Base-by-base conservation (phyloP, 1,140 invertebrate species). In the Stenopsyche tienmushanensis region DNA sequence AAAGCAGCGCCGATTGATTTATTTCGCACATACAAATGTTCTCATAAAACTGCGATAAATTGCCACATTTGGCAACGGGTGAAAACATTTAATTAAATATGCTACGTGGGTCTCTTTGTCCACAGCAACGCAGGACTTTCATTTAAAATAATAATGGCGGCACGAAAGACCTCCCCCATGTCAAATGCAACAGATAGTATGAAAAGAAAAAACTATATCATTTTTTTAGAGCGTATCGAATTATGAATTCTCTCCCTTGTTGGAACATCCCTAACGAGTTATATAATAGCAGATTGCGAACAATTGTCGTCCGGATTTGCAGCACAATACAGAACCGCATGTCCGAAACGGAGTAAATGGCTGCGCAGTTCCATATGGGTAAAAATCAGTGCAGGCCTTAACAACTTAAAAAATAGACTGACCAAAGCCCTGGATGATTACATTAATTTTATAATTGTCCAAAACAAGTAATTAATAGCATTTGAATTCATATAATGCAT, bases 241-340 rank as follows among this genome's bases (percentile, higher is more conserved):
- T 17, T 18, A 39, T 17, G 26, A 9, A 57, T 17, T 39, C 15
- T 2, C 15, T 23, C 54, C 21, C 54, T 29, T 26, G 26, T 57
- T 20, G 13, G 15, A 8, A 39, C 29, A 57, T 57, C 42, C 21
- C 15, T 62, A 62, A 62, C 59, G 42, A 62, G 42, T 20, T 41
- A 17, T 25, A 29, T 24, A 49, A 62, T 49, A 34, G 45, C 50
- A 64, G 62, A 64, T 64, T 64, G 60, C 29, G 25, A 42, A 54
- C 49, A 64, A 64, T 64, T 64, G 50, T 64, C 62, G 34, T 29
- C 13, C 18, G 26, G 13, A 17, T 23, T 10, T 18, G n/a, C 20
- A 9, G 29, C 21, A 62, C 59, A 62, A 49, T 62, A 23, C 23
- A 47, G 59, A 15, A 23, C 59, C 59, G 59, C 59, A 49, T 62